These are phyloP conservation scores for Cryptocephalus primarius DNA, from an alignment of 2,888 invertebrate species.

Conservation along the genomic window DNA sequence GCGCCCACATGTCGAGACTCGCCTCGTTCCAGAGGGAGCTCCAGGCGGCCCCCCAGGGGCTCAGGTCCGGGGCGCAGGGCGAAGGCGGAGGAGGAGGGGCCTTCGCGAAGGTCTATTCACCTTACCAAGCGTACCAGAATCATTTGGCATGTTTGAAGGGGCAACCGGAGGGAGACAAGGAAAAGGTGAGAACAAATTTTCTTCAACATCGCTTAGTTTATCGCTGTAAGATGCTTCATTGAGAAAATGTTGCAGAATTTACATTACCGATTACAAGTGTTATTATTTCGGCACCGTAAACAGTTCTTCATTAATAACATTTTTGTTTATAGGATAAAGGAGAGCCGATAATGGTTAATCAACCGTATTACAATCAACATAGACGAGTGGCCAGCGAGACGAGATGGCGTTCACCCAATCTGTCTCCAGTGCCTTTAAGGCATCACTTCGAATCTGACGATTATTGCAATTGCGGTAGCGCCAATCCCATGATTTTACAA, in stretches of 20 bases:
- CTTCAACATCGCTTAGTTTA: too few species aligned
- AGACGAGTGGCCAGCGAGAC: conserved; percentile 23
- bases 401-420: conserved; percentile 32
- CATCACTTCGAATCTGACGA: conserved; percentile 27
- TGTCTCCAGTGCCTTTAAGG: conserved; percentile 34
- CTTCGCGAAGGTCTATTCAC: conserved; percentile 24
- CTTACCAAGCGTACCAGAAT: conserved; percentile 28
- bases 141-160: conserved; percentile 21
- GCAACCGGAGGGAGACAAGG: conserved; percentile 7
- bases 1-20: conserved; percentile 24
- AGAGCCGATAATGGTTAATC: too few species aligned
- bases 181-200: conserved; percentile 8
- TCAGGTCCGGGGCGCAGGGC: conserved; percentile 20
- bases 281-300: too few species aligned
- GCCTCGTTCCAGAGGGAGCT: conserved; percentile 27
- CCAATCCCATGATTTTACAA: conserved; percentile 67
- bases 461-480: conserved; percentile 48
- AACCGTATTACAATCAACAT: conserved; percentile 10
- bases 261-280: too few species aligned
- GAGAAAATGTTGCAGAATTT: too few species aligned
- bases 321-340: too few species aligned
- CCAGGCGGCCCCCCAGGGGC: conserved; percentile 14
- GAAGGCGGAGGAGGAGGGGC: background rate
- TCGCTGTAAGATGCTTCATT: too few species aligned
- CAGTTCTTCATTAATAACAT: too few species aligned